These are phyloP conservation scores for Sclerodermus sp. DNA, from an alignment of 2,888 invertebrate genomes.

Conservation along the genomic window DNA sequence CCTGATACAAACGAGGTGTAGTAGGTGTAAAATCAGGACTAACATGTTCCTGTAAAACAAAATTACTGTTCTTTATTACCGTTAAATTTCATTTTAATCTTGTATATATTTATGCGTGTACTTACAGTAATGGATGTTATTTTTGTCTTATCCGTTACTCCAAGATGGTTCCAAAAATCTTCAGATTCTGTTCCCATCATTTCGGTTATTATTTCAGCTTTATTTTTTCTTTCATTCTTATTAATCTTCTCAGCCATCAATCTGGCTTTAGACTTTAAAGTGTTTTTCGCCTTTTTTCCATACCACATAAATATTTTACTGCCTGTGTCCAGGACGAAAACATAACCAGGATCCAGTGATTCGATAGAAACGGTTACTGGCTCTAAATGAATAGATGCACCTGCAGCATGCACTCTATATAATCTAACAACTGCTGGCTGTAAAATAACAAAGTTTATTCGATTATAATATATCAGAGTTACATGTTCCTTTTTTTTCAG, in stretches of 20 bases:
- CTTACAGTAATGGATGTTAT: slow-evolving; percentile 58
- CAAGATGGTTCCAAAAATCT: slow-evolving; percentile 82
- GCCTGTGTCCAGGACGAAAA: slow-evolving; percentile 89
- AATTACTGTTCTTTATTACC: slow-evolving; percentile 8
- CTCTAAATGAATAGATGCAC: slow-evolving; percentile 84
- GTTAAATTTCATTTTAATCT: too few species aligned
- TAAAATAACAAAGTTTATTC: slow-evolving; percentile 11
- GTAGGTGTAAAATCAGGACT: slow-evolving; percentile 67
- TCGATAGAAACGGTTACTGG: slow-evolving; percentile 73
- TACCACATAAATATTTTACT: slow-evolving; percentile 88
- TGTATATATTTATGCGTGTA: background rate
- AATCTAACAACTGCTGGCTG: slow-evolving; percentile 81
- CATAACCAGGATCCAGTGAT: slow-evolving; percentile 87
- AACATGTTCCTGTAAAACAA: slow-evolving; percentile 69
- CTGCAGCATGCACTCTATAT: slow-evolving; percentile 88
- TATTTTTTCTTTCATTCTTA: slow-evolving; percentile 96
- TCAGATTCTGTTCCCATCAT: slow-evolving; percentile 78
- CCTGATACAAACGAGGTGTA: slow-evolving; percentile 84
- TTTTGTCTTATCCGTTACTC: slow-evolving; percentile 61
- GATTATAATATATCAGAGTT: background rate
- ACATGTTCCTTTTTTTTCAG: background rate
- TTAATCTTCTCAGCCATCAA: slow-evolving; percentile 97
- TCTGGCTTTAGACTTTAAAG: slow-evolving; percentile 83
- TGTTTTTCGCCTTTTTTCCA: slow-evolving; percentile 84
- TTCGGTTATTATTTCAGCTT: slow-evolving; percentile 85